Conservation (phyloP, 30 jellyfish, hydroid and myxozoan genomes). For the Hydractinia echinata region DNA sequence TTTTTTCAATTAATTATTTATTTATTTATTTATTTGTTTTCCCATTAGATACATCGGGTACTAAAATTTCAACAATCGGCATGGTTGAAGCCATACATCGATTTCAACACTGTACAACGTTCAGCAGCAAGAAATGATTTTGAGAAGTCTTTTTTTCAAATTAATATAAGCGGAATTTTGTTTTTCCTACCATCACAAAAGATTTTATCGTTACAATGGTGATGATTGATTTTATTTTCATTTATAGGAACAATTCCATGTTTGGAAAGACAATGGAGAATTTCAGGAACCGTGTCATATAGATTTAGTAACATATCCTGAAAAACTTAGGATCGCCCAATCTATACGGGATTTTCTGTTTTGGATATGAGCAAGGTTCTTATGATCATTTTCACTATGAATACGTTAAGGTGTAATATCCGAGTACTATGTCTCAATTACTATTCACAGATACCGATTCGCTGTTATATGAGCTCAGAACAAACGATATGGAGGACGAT, state of each 20-base stretch:
- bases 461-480: too few species aligned
- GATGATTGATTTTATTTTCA: not conserved
- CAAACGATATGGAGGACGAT: too few species aligned
- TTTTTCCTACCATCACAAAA: too few species aligned
- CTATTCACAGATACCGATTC: too few species aligned
- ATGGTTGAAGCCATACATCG: slow-evolving; percentile 51
- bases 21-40: slow-evolving; percentile 16
- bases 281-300: not conserved
- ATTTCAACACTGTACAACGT: slow-evolving; percentile 47
- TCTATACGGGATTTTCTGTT: not conserved
- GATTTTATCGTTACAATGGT: too few species aligned
- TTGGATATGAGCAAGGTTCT: too few species aligned
- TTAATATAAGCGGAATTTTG: too few species aligned
- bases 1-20: slow-evolving; percentile 20
- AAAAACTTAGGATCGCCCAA: not conserved
- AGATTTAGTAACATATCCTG: not conserved
- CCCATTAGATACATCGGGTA: slow-evolving; percentile 37
- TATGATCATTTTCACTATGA: too few species aligned
- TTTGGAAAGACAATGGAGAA: not conserved
- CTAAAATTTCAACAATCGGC: slow-evolving; percentile 45
- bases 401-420: too few species aligned
- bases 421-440: too few species aligned
- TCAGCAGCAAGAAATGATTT: slow-evolving; percentile 36
- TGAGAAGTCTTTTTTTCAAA: slow-evolving; percentile 21
- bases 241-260: not conserved